Evolutionary conservation across 2,888 invertebrate genomes (phyloP).

Genomic region (Stenurella melanura): DNA sequence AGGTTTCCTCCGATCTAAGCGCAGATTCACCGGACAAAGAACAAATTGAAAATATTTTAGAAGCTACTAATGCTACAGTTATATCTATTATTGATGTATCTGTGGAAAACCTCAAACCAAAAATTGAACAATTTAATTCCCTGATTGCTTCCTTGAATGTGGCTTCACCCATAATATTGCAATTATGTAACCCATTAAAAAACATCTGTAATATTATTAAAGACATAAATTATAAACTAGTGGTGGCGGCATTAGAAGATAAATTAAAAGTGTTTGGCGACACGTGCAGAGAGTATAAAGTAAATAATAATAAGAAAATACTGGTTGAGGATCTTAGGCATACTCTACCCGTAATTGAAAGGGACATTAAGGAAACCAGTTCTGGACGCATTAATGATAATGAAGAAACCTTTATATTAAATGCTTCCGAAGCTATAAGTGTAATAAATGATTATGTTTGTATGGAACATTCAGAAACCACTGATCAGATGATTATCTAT

Average conservation of each 20-base stretch:
- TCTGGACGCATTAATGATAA: conserved; percentile 41
- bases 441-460: conserved; percentile 49
- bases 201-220: not conserved
- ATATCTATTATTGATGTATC: conserved; percentile 11
- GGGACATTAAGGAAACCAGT: conserved; percentile 45
- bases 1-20: conserved; percentile 1
- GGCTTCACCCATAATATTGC: not conserved
- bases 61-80: conserved; percentile 14
- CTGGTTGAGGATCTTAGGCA: conserved; percentile 46
- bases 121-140: conserved; percentile 21
- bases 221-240: not conserved
- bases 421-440: conserved; percentile 43
- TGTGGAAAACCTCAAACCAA: conserved; percentile 18
- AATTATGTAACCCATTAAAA: conserved; percentile 4
- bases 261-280: conserved; percentile 12
- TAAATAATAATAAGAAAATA: conserved; percentile 45
- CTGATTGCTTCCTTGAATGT: not conserved
- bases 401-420: conserved; percentile 49
- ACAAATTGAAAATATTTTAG: conserved; percentile 35
- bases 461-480: conserved; percentile 41
- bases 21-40: conserved; percentile 1
- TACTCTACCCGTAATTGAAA: conserved; percentile 47
- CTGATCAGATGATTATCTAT: conserved; percentile 48
- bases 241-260: not conserved
- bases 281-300: conserved; percentile 42